A percentile compares a stretch with the other conserved stretches of the same genome.
Evolutionary conservation across 2,888 invertebrate species (phyloP).

Genomic region (Drosophila flavopinicola): DNA sequence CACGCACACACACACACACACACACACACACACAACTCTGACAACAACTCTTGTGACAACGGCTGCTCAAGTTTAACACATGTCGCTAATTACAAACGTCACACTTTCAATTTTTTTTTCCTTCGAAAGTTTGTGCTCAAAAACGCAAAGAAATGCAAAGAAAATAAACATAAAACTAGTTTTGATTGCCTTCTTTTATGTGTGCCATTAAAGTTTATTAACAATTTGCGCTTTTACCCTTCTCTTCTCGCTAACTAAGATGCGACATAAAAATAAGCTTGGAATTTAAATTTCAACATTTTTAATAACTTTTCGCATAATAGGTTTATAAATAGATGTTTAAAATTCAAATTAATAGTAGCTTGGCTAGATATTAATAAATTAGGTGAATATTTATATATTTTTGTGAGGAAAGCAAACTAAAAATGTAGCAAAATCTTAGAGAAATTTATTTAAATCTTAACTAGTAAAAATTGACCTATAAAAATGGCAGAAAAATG

Average conservation of each 20-base stretch:
- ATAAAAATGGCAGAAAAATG: neutral
- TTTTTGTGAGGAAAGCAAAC: no score
- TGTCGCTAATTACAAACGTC: conserved; percentile 44
- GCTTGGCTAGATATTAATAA: no score
- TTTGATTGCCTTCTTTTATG: conserved; percentile 30
- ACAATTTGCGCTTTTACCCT: conserved; percentile 13
- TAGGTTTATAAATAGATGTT: neutral
- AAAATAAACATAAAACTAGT: conserved; percentile 18
- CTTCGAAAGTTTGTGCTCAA: conserved; percentile 44
- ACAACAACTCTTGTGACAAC: conserved; percentile 3
- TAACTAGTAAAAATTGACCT: no score
- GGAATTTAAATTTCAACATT: neutral
- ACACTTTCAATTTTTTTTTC: conserved; percentile 64
- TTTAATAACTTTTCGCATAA: neutral
- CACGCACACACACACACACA: conserved; percentile 12
- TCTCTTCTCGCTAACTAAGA: neutral
- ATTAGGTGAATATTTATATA: no score
- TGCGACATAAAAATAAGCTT: neutral
- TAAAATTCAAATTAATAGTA: neutral
- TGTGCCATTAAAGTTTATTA: conserved; percentile 43
- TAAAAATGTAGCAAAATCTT: neutral
- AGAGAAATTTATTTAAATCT: neutral
- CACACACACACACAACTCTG: neutral
- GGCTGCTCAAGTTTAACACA: conserved; percentile 27
- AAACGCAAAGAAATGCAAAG: no score